These are phyloP conservation scores for Aspidapion aeneum DNA, from an alignment of 2,888 invertebrate genomes.

Conservation along the genomic window DNA sequence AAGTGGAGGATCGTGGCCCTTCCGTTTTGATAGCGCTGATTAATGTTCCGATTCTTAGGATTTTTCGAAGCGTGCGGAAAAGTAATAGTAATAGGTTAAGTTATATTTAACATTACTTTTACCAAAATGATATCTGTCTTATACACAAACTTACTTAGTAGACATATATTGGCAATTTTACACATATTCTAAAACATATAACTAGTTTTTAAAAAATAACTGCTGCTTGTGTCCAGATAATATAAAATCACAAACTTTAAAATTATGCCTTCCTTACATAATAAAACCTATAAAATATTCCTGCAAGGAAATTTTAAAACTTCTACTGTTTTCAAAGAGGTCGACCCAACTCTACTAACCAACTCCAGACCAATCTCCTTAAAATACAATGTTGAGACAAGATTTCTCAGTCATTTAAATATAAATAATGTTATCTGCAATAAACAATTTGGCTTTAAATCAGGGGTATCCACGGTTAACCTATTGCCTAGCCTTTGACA, in stretches of 20 bases:
- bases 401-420: not conserved
- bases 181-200: too few species aligned
- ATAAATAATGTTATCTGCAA: not conserved
- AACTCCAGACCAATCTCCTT: not conserved
- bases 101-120: too few species aligned
- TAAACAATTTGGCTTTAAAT: not conserved
- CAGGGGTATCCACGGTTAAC: not conserved
- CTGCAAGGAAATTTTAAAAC: not conserved
- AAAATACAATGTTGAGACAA: not conserved
- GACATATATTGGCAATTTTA: too few species aligned
- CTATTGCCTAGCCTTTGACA: not conserved
- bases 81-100: too few species aligned
- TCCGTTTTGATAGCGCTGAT: too few species aligned
- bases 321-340: not conserved
- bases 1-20: too few species aligned
- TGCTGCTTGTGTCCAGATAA: not conserved
- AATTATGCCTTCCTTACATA: not conserved
- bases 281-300: not conserved
- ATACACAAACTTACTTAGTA: too few species aligned
- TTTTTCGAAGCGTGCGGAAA: too few species aligned
- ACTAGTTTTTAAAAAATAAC: not conserved
- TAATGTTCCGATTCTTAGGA: too few species aligned
- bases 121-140: too few species aligned
- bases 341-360: not conserved
- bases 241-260: not conserved